These are phyloP conservation scores for Globodera rostochiensis DNA, from an alignment of 1,140 invertebrate genomes.

Conservation along the genomic window DNA sequence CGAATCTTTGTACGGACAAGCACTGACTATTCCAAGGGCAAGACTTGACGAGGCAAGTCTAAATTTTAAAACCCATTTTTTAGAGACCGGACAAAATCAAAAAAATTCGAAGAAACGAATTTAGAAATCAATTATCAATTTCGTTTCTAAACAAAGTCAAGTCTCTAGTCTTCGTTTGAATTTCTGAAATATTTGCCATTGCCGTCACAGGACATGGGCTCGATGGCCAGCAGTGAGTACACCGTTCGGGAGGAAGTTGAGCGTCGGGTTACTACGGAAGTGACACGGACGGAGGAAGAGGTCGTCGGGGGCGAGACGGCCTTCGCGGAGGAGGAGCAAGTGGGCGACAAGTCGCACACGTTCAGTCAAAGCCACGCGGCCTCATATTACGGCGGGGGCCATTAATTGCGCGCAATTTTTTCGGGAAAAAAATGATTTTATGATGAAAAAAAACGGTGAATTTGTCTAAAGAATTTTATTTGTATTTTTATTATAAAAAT, in stretches of 20 bases:
- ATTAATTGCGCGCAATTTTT: background rate
- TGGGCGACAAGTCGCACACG: conserved; percentile 17
- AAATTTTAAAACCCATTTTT: background rate
- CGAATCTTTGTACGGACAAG: conserved; percentile 26
- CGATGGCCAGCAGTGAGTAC: conserved; percentile 58
- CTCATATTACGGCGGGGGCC: conserved; percentile 13
- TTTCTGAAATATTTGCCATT: conserved; percentile 52
- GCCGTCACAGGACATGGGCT: conserved; percentile 55
- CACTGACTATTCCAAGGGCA: conserved; percentile 24
- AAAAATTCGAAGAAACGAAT: no score
- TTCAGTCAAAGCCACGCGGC: conserved; percentile 25
- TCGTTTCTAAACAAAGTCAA: no score
- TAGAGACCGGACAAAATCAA: background rate
- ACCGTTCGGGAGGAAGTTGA: conserved; percentile 65
- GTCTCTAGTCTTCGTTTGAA: background rate
- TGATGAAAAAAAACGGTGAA: background rate
- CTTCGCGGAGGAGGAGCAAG: conserved; percentile 24
- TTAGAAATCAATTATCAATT: background rate
- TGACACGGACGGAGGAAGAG: conserved; percentile 23
- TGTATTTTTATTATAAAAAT: background rate
- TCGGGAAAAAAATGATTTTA: background rate
- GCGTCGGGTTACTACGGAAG: conserved; percentile 57
- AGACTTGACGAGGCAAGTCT: conserved; percentile 20
- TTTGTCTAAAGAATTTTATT: no score
- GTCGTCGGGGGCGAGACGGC: conserved; percentile 22